Base-by-base conservation (phyloP, 1,140 invertebrate species). In the roundworm (Caenorhabditis elegans) region DNA sequence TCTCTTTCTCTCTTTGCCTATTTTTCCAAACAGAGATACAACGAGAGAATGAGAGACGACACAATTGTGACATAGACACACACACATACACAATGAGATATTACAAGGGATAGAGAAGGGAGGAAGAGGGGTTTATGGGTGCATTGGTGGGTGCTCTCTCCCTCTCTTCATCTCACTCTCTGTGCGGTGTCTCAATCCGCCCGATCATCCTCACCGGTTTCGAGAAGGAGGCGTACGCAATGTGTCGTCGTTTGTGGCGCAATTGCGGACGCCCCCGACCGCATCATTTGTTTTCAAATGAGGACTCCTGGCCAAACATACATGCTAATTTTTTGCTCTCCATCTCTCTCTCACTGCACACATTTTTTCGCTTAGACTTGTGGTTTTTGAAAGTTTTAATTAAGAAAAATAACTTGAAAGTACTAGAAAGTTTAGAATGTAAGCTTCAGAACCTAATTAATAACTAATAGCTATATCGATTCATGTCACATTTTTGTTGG, bases 201-300 rank as follows among this genome's bases (percentile, higher is more conserved):
- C n/a, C n/a, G n/a, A n/a, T n/a, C n/a, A n/a, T n/a, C n/a, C n/a
- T n/a, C 15, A 43, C 15, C 39, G 6, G 39, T 43, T 43, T 36
- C n/a, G 11, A n/a, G 26, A n/a, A 26, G 34, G 3, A 43, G 31
- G 6, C 6, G 31, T n/a, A 39, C 60, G 60, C 60, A 22, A 70
- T 70, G 5, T 13, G 34, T 36, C 60, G 60, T 70, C 34, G n/a
- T 19, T 19, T 70, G 34, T 22, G 34, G 60, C 34, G 55, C 60
- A 70, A 70, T 17, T 70, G 60, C 60, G 60, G 36, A 39, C 60
- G n/a, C 60, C 17, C 60, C 11, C 60, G 2, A 11, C 34, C 6
- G 28, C 60, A 70, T 39, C 60, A 70, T 70, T 70, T 70, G 60
- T 70, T 70, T 70, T 70, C 34, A 70, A 70, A 70, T 39, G 60